phyloP scores from a whole-genome alignment of 2,113 vertebrate species.

The Oncorhynchus gorbuscha region DNA sequence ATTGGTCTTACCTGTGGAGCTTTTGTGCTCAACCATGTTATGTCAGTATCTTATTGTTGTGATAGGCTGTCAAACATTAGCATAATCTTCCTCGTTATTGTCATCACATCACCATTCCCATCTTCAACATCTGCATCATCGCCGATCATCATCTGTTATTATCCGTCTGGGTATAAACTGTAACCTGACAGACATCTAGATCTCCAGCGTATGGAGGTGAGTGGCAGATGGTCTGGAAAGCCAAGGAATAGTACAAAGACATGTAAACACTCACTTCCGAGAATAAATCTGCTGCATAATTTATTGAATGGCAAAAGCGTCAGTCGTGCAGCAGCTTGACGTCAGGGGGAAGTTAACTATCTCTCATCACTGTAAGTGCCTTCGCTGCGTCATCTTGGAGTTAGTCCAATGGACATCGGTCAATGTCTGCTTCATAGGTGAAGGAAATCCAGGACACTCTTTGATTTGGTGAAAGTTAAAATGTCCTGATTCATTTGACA shows the following conservation, averaged over 20 bases:
- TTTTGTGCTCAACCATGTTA: background rate
- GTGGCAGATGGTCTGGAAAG: conserved; percentile 46
- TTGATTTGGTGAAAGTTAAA: background rate
- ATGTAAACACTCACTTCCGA: conserved; percentile 51
- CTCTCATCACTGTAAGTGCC: conserved; percentile 30
- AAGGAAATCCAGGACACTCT: background rate
- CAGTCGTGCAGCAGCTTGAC: conserved; percentile 35
- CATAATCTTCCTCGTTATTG: background rate
- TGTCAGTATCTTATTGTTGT: background rate
- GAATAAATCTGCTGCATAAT: conserved; percentile 64
- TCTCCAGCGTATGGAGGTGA: conserved; percentile 2
- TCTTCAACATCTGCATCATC: background rate
- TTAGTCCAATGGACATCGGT: conserved; percentile 11
- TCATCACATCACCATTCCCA: background rate
- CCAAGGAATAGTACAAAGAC: conserved; percentile 48
- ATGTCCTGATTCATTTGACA: background rate
- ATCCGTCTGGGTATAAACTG: background rate
- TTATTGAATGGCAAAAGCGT: conserved; percentile 53
- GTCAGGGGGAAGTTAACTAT: conserved; percentile 32
- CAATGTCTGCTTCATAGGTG: background rate
- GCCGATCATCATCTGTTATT: background rate
- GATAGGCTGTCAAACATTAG: background rate
- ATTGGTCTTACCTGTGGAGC: background rate
- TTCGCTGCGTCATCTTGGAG: conserved; percentile 8
- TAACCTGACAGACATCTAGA: background rate